phyloP scores from a whole-genome alignment of 2,113 vertebrate species.

The Python bivittatus region DNA sequence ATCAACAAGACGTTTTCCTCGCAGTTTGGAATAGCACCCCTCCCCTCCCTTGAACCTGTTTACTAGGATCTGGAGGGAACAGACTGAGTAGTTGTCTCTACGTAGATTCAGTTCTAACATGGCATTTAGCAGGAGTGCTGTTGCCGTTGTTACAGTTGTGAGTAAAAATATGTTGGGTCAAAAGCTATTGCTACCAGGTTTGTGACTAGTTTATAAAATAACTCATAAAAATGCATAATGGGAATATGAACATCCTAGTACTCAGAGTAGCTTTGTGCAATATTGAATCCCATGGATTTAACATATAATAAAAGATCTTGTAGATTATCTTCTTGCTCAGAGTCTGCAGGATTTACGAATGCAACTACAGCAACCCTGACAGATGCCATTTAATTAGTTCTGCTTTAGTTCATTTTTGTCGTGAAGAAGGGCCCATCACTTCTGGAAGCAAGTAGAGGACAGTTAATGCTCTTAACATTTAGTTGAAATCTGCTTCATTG shows the following conservation, averaged over 20 bases:
- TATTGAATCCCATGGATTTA: background rate
- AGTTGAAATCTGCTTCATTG: background rate
- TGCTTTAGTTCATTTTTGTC: background rate
- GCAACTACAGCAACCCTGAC: background rate
- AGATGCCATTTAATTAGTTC: background rate
- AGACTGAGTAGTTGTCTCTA: background rate
- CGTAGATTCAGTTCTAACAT: background rate
- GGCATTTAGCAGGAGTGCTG: background rate
- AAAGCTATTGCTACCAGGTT: background rate
- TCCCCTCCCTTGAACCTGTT: background rate
- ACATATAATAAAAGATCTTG: background rate
- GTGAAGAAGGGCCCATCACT: background rate
- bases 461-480: background rate
- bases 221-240: background rate
- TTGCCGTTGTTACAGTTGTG: background rate
- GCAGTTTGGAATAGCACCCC: background rate
- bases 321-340: background rate
- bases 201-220: background rate
- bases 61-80: background rate
- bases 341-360: background rate
- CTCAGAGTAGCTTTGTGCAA: background rate
- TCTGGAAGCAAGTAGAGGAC: background rate
- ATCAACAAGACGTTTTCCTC: background rate
- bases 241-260: background rate
- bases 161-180: background rate